Percentiles rank a stretch among this genome's conserved stretches.
These are phyloP conservation scores for Alca torda DNA, from an alignment of 2,797 vertebrate genomes.

Conservation along the genomic window DNA sequence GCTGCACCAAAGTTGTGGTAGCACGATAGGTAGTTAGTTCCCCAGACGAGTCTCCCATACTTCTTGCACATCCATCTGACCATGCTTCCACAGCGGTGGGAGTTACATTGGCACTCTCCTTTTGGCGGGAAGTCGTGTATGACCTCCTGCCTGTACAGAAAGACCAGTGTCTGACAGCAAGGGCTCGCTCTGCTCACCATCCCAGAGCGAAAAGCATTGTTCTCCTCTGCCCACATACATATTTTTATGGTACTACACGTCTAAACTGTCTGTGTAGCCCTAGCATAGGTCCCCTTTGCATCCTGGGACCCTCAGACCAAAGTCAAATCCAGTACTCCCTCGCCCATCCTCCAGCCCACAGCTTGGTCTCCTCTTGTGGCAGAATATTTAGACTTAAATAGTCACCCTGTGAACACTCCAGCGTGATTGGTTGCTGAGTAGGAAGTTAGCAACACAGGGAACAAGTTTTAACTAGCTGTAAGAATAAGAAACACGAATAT, in stretches of 20 bases:
- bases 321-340: background rate
- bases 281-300: fast-evolving
- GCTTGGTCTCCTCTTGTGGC: too few relatives aligned
- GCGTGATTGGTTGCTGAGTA: too few relatives aligned
- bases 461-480: too few relatives aligned
- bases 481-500: too few relatives aligned
- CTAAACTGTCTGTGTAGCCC: background rate
- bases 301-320: background rate
- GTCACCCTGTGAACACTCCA: too few relatives aligned
- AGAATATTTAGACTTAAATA: too few relatives aligned
- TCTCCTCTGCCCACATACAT: background rate
- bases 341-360: background rate
- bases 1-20: background rate
- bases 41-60: background rate
- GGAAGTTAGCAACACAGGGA: too few relatives aligned
- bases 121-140: fast-evolving
- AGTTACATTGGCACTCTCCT: background rate
- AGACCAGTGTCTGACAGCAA: background rate
- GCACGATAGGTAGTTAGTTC: background rate
- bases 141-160: background rate
- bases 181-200: fast-evolving
- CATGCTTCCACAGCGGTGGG: background rate
- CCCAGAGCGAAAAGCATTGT: background rate
- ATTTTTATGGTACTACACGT: fast-evolving
- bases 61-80: background rate